phyloP scores from a whole-genome alignment of 2,888 invertebrate genomes.

The Coremacera marginata region DNA sequence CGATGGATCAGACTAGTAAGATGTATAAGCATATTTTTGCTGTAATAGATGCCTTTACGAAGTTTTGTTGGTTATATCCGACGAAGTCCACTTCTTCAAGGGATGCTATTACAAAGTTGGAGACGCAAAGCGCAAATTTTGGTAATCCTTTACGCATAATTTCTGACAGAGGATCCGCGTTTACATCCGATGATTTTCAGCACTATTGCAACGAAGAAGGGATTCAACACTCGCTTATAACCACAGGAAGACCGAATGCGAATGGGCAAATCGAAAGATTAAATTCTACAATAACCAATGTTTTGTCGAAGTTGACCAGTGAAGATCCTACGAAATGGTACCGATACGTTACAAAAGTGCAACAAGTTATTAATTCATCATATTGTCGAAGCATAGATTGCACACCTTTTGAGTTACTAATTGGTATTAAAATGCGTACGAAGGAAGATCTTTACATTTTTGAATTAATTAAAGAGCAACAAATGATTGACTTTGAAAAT shows the following conservation, averaged over 20 bases:
- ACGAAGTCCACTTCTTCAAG: slow-evolving; percentile 54
- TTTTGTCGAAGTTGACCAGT: too few species aligned
- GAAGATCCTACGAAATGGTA: too few species aligned
- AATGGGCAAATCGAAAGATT: slow-evolving; percentile 42
- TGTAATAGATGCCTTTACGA: slow-evolving; percentile 60
- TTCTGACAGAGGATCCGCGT: slow-evolving; percentile 60
- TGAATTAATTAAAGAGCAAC: slow-evolving; percentile 42
- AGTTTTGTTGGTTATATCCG: slow-evolving; percentile 61
- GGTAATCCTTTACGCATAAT: slow-evolving; percentile 61
- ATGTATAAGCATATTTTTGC: slow-evolving; percentile 54
- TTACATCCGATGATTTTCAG: slow-evolving; percentile 52
- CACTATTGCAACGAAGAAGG: slow-evolving; percentile 59
- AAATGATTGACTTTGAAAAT: slow-evolving; percentile 30
- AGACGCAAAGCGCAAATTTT: slow-evolving; percentile 56
- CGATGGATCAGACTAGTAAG: slow-evolving; percentile 4
- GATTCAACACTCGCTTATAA: slow-evolving; percentile 41
- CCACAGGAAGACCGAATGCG: slow-evolving; percentile 30
- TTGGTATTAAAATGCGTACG: slow-evolving; percentile 35
- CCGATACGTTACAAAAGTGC: slow-evolving; percentile 32
- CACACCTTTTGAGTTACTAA: slow-evolving; percentile 35
- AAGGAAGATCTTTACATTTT: slow-evolving; percentile 34
- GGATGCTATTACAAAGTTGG: slow-evolving; percentile 58
- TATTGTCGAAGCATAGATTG: slow-evolving; percentile 42
- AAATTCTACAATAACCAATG: slow-evolving; percentile 22
- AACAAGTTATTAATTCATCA: slow-evolving; percentile 43